Percentiles rank a stretch among this genome's conserved stretches.
Conservation (phyloP, 2,797 vertebrate species). For the Peromyscus aztecus region DNA sequence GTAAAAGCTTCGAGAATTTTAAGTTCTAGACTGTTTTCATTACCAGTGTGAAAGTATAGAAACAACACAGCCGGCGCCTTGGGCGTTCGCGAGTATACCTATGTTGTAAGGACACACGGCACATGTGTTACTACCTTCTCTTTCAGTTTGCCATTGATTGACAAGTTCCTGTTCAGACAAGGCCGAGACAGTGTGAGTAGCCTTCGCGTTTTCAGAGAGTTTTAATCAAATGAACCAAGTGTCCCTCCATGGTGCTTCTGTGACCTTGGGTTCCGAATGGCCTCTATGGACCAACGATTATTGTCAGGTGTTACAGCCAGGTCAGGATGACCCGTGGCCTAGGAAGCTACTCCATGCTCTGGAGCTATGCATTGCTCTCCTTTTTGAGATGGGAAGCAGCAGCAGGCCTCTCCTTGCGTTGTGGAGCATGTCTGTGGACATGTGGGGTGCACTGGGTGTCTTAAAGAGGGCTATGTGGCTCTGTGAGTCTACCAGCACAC, state of each 20-base stretch:
- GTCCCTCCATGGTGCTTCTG: background rate
- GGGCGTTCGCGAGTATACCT: background rate
- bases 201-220: constrained; percentile 25
- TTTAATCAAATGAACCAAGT: background rate
- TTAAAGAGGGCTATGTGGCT: background rate
- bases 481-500: background rate
- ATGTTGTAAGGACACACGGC: background rate
- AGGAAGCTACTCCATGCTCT: background rate
- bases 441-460: background rate
- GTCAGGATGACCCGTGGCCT: background rate
- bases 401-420: background rate
- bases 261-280: background rate
- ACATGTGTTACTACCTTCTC: background rate
- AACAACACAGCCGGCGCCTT: background rate
- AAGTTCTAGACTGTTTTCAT: constrained; percentile 47
- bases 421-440: too few species aligned
- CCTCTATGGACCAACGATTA: background rate
- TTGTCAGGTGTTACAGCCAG: background rate
- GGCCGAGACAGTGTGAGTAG: background rate
- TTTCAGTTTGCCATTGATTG: constrained; percentile 9
- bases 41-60: background rate
- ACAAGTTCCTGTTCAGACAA: background rate
- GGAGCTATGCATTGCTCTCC: background rate
- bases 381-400: background rate
- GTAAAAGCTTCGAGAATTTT: background rate